These are phyloP conservation scores for Drosophila hydei DNA, from an alignment of 1,140 invertebrate species.

Conservation along the genomic window DNA sequence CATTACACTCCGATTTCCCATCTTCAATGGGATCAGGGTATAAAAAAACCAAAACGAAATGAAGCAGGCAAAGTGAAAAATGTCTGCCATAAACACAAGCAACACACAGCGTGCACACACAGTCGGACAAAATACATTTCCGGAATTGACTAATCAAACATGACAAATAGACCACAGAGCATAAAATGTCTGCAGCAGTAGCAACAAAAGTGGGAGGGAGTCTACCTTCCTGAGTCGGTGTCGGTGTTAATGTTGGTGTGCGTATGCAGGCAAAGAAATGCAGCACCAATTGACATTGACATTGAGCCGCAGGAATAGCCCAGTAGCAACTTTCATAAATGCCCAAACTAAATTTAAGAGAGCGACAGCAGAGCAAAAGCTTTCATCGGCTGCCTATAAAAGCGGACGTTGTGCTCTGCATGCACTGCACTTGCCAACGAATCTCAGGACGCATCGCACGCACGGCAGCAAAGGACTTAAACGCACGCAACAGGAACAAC, in stretches of 20 bases:
- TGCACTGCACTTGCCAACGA: conserved; percentile 40
- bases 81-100: background rate
- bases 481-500: background rate
- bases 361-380: background rate
- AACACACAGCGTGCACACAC: background rate
- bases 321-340: background rate
- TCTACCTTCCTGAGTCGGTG: too few relatives aligned
- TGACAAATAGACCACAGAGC: background rate
- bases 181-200: too few relatives aligned
- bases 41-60: background rate
- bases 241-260: background rate
- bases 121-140: background rate
- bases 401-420: conserved; percentile 1
- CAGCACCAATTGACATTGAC: conserved; percentile 40
- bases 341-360: background rate
- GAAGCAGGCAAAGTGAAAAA: background rate
- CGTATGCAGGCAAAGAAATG: conserved; percentile 6
- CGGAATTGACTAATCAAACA: background rate
- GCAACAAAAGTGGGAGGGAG: too few relatives aligned
- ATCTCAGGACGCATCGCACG: background rate
- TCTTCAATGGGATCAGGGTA: too few relatives aligned
- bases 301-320: background rate
- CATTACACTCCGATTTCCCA: too few relatives aligned
- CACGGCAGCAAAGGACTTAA: background rate
- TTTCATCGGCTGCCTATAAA: conserved; percentile 32